Conservation (phyloP, 2,113 vertebrate genomes). For the Anas platyrhynchos region DNA sequence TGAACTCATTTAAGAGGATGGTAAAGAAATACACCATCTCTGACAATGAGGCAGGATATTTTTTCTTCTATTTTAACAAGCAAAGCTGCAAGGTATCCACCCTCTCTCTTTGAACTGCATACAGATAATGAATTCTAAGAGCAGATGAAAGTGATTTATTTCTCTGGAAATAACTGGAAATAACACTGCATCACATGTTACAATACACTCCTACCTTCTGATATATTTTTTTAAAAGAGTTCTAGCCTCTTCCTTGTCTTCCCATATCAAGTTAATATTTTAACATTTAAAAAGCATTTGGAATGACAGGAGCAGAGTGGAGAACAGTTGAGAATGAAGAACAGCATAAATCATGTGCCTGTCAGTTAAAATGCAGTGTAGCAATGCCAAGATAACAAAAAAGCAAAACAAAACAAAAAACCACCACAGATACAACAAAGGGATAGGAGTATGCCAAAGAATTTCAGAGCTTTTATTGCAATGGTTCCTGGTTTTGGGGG, state of each 20-base stretch:
- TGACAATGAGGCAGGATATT: neutral
- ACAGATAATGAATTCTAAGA: neutral
- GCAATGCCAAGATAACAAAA: neutral
- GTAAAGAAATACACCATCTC: neutral
- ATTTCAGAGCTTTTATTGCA: neutral
- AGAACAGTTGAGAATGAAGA: slow-evolving; percentile 52
- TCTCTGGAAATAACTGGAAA: neutral
- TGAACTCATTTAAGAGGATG: neutral
- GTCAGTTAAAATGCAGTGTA: neutral
- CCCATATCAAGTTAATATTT: slow-evolving; percentile 22
- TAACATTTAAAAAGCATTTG: slow-evolving; percentile 2
- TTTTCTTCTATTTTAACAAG: neutral
- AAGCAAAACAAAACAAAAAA: neutral
- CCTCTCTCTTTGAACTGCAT: neutral
- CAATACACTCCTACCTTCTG: neutral
- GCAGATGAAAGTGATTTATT: neutral
- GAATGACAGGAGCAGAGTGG: slow-evolving; percentile 18
- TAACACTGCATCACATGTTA: neutral
- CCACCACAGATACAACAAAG: neutral
- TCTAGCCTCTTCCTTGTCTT: neutral
- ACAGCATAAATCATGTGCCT: neutral
- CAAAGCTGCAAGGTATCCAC: neutral
- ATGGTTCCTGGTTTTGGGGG: neutral
- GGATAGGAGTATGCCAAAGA: neutral
- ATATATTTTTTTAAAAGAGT: neutral